phyloP scores from a whole-genome alignment of 2,797 vertebrate genomes.

The Allobates femoralis region DNA sequence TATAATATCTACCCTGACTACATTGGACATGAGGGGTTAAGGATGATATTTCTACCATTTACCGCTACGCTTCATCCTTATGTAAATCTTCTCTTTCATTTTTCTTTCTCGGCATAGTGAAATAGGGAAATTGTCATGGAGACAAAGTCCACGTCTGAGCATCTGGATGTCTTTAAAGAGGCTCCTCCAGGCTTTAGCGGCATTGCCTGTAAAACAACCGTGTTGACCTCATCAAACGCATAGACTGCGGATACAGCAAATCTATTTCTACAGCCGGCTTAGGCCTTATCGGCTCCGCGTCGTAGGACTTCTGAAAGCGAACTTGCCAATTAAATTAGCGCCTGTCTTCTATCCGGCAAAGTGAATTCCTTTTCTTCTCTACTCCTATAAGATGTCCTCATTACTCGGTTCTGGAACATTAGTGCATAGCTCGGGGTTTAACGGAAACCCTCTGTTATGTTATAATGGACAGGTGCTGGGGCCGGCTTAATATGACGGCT shows the following conservation, averaged over 20 bases:
- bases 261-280: slow-evolving; percentile 44
- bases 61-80: slow-evolving; percentile 17
- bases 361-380: slow-evolving; percentile 5
- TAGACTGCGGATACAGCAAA: slow-evolving; percentile 5
- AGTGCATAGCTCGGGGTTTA: slow-evolving; percentile 13
- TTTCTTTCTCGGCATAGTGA: slow-evolving; percentile 38
- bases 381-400: slow-evolving; percentile 23
- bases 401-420: slow-evolving; percentile 53
- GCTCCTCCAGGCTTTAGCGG: slow-evolving; percentile 42
- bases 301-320: slow-evolving; percentile 7
- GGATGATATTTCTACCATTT: slow-evolving; percentile 17
- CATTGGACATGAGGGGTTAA: slow-evolving; percentile 15
- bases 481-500: neutral
- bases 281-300: slow-evolving; percentile 33
- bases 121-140: slow-evolving; percentile 57
- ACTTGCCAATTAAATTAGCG: slow-evolving; percentile 54
- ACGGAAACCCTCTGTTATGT: slow-evolving; percentile 9
- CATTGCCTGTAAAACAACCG: slow-evolving; percentile 25
- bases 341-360: slow-evolving; percentile 14
- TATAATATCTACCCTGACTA: neutral
- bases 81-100: slow-evolving; percentile 45
- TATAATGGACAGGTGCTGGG: slow-evolving; percentile 11
- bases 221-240: slow-evolving; percentile 49
- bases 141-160: slow-evolving; percentile 45
- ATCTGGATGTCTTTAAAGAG: slow-evolving; percentile 38